phyloP scores from a whole-genome alignment of 1,140 invertebrate species.

The Tachypleus tridentatus region DNA sequence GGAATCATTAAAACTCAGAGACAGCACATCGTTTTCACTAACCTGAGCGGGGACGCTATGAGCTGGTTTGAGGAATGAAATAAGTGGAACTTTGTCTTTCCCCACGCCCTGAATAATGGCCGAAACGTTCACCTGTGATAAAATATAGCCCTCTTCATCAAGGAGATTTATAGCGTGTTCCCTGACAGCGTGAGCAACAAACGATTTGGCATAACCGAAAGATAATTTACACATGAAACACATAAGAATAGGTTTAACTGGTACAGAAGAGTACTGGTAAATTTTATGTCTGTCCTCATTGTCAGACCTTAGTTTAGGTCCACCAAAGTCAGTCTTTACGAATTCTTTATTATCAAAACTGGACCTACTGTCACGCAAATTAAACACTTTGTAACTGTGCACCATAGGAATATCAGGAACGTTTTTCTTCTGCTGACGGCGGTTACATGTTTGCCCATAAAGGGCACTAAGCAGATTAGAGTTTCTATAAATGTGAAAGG shows the following conservation, averaged over 20 bases:
- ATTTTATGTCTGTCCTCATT: no score
- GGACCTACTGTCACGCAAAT: conserved; percentile 38
- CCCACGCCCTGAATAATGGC: conserved; percentile 89
- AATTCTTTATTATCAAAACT: no score
- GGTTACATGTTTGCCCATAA: conserved; percentile 39
- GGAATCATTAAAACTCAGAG: no score
- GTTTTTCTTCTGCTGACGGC: conserved; percentile 39
- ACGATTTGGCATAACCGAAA: conserved; percentile 90
- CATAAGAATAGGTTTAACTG: conserved; percentile 94
- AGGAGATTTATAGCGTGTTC: conserved; percentile 80
- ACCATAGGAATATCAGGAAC: conserved; percentile 71
- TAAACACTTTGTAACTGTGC: conserved; percentile 87
- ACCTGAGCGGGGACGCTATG: conserved; percentile 21
- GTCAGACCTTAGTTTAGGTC: no score
- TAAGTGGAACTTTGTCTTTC: conserved; percentile 80
- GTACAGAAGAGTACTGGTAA: conserved; percentile 49
- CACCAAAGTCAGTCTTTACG: no score
- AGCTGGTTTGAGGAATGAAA: conserved; percentile 88
- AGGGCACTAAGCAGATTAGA: conserved; percentile 46
- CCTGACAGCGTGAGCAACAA: conserved; percentile 81
- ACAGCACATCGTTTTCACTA: no score
- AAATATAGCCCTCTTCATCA: conserved; percentile 74
- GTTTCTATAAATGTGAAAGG: conserved; percentile 72
- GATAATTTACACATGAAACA: conserved; percentile 98
- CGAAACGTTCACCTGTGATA: conserved; percentile 77